Percentiles rank a stretch among this genome's conserved stretches.
Evolutionary conservation across 2,888 invertebrate species (phyloP).

Genomic region (Amiota minor): DNA sequence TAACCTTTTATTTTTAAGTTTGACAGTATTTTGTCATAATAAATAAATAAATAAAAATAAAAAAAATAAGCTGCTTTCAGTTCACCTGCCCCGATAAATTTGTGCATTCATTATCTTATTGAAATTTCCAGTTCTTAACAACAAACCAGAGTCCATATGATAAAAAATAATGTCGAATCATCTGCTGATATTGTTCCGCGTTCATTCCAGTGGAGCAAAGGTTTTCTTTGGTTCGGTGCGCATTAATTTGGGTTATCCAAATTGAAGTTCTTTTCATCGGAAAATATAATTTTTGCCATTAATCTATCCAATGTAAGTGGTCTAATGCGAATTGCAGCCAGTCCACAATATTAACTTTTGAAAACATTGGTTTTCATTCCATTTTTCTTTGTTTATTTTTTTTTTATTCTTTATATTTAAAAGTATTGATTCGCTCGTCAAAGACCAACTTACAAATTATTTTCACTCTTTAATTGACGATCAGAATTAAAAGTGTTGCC

Average conservation of each 20-base stretch:
- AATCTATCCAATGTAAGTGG: not conserved
- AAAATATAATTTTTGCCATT: constrained; percentile 1
- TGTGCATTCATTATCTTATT: not conserved
- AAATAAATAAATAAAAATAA: too few species aligned
- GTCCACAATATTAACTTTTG: not conserved
- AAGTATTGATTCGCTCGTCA: not conserved
- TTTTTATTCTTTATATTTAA: not conserved
- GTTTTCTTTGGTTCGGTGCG: not conserved
- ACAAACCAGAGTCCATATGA: not conserved
- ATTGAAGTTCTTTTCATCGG: not conserved
- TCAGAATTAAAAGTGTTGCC: not conserved
- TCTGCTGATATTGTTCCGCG: not conserved
- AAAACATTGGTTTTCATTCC: not conserved
- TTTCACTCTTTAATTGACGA: constrained; percentile 6
- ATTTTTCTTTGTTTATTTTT: not conserved
- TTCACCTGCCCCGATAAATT: too few species aligned
- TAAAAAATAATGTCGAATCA: not conserved
- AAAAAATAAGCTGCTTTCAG: too few species aligned
- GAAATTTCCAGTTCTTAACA: not conserved
- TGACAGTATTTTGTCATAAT: too few species aligned
- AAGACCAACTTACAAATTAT: not conserved
- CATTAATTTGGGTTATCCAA: not conserved
- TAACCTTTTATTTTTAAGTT: too few species aligned
- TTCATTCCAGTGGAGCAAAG: not conserved
- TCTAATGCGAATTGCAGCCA: not conserved